A percentile compares a stretch with the other conserved stretches of the same genome.
Conservation (phyloP, 1,140 invertebrate species). For the Macrobrachium nipponense region DNA sequence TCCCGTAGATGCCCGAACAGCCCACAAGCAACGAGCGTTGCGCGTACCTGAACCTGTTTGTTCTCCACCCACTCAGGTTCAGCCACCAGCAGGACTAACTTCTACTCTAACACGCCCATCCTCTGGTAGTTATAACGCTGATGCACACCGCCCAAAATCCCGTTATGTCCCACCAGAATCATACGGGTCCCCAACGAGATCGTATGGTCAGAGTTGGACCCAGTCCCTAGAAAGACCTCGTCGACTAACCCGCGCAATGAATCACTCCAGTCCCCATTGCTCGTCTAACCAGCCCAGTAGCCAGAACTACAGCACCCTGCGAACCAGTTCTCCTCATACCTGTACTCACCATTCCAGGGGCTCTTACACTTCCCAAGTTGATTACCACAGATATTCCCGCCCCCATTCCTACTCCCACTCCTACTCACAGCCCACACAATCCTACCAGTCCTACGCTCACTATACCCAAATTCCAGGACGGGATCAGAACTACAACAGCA, state of each 20-base stretch:
- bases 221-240: constrained; percentile 62
- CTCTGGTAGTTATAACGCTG: constrained; percentile 75
- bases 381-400: constrained; percentile 31
- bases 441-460: constrained; percentile 48
- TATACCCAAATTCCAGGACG: constrained; percentile 53
- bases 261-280: constrained; percentile 67
- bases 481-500: constrained; percentile 68
- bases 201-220: constrained; percentile 45
- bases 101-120: constrained; percentile 16
- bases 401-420: constrained; percentile 46
- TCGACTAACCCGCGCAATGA: constrained; percentile 65
- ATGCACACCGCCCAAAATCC: constrained; percentile 79
- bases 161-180: constrained; percentile 77
- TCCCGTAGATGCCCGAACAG: constrained; percentile 32
- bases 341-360: constrained; percentile 34
- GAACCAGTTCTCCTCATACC: constrained; percentile 49
- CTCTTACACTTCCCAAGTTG: constrained; percentile 27
- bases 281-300: constrained; percentile 70
- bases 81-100: constrained; percentile 41
- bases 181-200: constrained; percentile 38
- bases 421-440: constrained; percentile 42
- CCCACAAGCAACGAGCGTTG: constrained; percentile 41
- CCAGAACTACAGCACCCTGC: constrained; percentile 44
- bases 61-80: constrained; percentile 36
- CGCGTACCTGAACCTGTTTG: constrained; percentile 45